Evolutionary conservation across 2,888 invertebrate genomes (phyloP), one percentile per base, ranked within the genome.

Genomic region (Phortica magna): DNA sequence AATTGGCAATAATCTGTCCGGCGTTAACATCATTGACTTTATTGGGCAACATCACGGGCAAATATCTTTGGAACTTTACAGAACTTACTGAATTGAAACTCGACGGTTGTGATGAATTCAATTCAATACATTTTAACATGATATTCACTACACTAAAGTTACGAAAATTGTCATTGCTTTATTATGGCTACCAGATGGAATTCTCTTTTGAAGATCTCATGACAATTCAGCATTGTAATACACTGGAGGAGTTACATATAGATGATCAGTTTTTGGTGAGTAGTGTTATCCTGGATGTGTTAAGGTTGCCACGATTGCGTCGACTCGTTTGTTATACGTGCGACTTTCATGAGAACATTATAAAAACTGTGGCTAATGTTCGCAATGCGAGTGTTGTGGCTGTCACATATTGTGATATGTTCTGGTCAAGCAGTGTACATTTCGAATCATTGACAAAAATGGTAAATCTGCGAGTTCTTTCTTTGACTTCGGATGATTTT

Each of bases 1-100:
- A 79, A 41, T 14, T 85, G 6, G 77, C 80, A 0, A 43, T 76
- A 59, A 14, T 88, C 0, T 87, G 85, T 55, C 88, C 87, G 2
- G 7, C 64, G 0, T 42, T 88, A 39, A 76, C n/a, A 0, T 76
- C 67, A 1, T 65, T 87, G 1, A 71, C 71, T 1, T 17, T 88
- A 14, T 42, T 7, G 0, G 76, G 76, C 57, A 70, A 31, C 22
- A 67, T 64, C 2, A 83, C 74, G 14, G 83, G 84, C 1, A 57
- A 64, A n/a, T 67, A 87, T 43, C 41, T 87, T 31, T 78, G 80
- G 74, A 19, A 61, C 4, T 81, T 82, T 79, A 0, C 7, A 3
- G 31, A 80, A 5, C 43, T 87, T 17, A 74, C 59, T 0, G 82
- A 84, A 22, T 61, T 87, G 43, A 43, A 82, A 68, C 43, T 87